Conservation (phyloP, 2,888 invertebrate species). For the Camptogramma bilineatum region DNA sequence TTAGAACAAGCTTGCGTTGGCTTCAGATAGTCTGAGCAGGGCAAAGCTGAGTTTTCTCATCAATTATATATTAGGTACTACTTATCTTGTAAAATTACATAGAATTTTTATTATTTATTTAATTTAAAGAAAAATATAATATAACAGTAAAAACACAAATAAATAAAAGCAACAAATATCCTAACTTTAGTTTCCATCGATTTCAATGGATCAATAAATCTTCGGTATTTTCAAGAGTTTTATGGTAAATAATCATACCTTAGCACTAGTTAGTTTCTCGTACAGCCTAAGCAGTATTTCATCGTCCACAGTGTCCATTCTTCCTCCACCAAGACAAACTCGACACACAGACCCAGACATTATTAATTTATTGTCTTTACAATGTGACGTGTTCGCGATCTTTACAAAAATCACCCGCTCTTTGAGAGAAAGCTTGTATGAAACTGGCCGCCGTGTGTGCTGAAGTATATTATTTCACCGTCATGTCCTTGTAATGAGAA, state of each 20-base stretch:
- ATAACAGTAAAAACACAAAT: too few species aligned
- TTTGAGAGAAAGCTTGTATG: conserved; percentile 1
- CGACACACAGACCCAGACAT: conserved; percentile 15
- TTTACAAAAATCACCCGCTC: neutral
- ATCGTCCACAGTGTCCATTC: conserved; percentile 8
- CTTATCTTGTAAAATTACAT: too few species aligned
- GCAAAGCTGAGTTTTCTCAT: too few species aligned
- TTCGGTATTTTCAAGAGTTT: too few species aligned
- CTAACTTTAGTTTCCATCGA: neutral
- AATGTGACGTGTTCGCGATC: neutral
- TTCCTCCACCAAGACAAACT: conserved; percentile 13
- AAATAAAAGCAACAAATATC: too few species aligned
- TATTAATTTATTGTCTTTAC: neutral
- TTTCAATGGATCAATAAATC: too few species aligned
- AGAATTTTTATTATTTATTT: too few species aligned
- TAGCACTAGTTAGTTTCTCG: conserved; percentile 15
- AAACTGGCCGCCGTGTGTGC: neutral
- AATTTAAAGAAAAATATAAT: too few species aligned
- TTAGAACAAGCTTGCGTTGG: too few species aligned
- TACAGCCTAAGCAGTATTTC: conserved; percentile 6
- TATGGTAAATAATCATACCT: conserved; percentile 11
- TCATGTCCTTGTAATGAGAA: neutral
- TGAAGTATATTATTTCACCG: neutral
- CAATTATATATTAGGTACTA: too few species aligned
- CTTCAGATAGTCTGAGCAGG: too few species aligned